These are phyloP conservation scores for Tachypleus tridentatus DNA, from an alignment of 1,140 invertebrate species.

Conservation along the genomic window DNA sequence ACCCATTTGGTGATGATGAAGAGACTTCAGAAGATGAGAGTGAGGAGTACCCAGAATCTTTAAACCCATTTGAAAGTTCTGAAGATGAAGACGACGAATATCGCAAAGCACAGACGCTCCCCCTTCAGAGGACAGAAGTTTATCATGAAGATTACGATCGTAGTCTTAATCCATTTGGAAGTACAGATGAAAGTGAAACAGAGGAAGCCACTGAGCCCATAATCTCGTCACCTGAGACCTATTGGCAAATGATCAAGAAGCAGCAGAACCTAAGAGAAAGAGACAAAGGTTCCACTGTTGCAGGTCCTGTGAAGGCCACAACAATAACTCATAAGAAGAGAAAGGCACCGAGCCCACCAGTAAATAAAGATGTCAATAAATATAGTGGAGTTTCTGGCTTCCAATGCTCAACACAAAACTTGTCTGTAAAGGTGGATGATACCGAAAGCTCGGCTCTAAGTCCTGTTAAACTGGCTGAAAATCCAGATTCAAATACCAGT, in stretches of 20 bases:
- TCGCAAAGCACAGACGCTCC: background rate
- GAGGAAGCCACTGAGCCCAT: constrained; percentile 6
- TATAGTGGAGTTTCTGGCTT: too few relatives aligned
- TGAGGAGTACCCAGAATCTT: too few relatives aligned
- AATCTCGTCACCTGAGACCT: too few relatives aligned
- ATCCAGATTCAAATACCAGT: too few relatives aligned
- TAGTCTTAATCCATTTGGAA: constrained; percentile 52
- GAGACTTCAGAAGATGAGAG: constrained; percentile 24
- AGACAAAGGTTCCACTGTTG: constrained; percentile 5
- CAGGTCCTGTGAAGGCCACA: constrained; percentile 49
- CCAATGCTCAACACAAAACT: too few relatives aligned
- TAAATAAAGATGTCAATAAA: constrained; percentile 14
- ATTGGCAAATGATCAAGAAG: too few relatives aligned
- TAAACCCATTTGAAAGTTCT: background rate
- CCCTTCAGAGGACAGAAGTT: background rate
- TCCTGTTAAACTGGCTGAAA: too few relatives aligned
- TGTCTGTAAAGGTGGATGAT: too few relatives aligned
- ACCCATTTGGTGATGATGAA: constrained; percentile 49
- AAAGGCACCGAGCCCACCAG: constrained; percentile 46
- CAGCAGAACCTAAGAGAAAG: too few relatives aligned
- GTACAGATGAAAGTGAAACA: constrained; percentile 13
- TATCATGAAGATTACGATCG: constrained; percentile 12
- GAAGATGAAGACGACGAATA: background rate
- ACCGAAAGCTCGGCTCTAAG: too few relatives aligned
- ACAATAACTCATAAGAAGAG: constrained; percentile 37